Evolutionary conservation across 2,797 vertebrate species (phyloP).

Genomic region (Onychomys leucogaster): DNA sequence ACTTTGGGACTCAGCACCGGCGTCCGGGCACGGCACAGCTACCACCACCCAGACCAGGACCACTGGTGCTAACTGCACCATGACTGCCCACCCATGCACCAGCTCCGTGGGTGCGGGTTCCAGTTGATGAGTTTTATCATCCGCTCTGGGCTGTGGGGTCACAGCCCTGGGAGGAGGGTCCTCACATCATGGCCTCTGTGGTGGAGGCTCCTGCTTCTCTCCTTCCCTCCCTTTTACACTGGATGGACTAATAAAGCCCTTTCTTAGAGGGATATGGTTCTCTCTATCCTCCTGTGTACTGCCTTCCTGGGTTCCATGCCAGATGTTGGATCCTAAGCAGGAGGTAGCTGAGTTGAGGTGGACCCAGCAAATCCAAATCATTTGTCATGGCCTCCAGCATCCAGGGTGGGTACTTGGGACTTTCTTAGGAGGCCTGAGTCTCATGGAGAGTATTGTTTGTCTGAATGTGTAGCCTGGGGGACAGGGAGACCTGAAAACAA

Average conservation of each 20-base stretch:
- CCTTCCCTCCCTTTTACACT: slow-evolving; percentile 42
- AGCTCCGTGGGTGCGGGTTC: slow-evolving; percentile 49
- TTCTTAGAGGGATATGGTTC: slow-evolving; percentile 56
- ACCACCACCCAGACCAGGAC: slow-evolving; percentile 93
- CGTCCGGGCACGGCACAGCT: slow-evolving; percentile 87
- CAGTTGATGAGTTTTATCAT: slow-evolving; percentile 98
- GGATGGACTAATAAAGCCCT: slow-evolving; percentile 67
- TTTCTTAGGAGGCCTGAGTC: slow-evolving; percentile 32
- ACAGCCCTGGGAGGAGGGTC: slow-evolving; percentile 13
- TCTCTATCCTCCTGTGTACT: slow-evolving; percentile 55
- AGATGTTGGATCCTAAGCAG: not conserved
- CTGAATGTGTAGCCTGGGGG: not conserved
- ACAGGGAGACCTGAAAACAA: not conserved
- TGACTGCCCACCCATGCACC: not conserved
- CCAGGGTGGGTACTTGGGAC: not conserved
- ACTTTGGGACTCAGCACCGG: slow-evolving; percentile 89
- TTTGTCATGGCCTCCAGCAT: not conserved
- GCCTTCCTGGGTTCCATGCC: slow-evolving; percentile 78
- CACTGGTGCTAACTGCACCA: slow-evolving; percentile 96
- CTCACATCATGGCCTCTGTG: slow-evolving; percentile 24
- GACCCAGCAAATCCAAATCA: not conserved
- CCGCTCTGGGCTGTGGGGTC: slow-evolving; percentile 84
- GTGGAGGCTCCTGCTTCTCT: slow-evolving; percentile 24
- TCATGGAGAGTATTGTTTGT: not conserved
- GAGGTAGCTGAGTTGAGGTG: not conserved